phyloP scores from a whole-genome alignment of 2,888 invertebrate species.

The Euphydryas editha region DNA sequence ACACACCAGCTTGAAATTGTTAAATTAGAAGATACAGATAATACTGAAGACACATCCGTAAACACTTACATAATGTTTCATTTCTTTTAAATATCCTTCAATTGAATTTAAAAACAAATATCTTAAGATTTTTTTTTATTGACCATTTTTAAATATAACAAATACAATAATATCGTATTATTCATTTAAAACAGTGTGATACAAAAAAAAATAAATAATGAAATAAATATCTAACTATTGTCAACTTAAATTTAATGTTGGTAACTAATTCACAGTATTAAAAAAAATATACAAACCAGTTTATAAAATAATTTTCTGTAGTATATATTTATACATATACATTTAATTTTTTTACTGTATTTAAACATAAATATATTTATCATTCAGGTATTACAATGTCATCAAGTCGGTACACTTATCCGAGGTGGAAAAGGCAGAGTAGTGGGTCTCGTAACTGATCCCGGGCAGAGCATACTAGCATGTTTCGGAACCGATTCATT shows the following conservation, averaged over 20 bases:
- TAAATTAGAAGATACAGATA: slow-evolving; percentile 81
- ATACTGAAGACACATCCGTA: slow-evolving; percentile 83
- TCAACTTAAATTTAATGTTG: too few relatives aligned
- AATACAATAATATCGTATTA: too few relatives aligned
- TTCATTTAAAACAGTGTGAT: too few relatives aligned
- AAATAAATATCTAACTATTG: too few relatives aligned
- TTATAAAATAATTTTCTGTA: not conserved
- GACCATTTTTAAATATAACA: too few relatives aligned
- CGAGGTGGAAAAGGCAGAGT: slow-evolving; percentile 92
- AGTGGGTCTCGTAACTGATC: slow-evolving; percentile 88
- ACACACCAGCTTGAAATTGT: slow-evolving; percentile 74
- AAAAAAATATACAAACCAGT: too few relatives aligned
- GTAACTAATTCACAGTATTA: too few relatives aligned
- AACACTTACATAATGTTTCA: slow-evolving; percentile 47
- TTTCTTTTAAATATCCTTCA: too few relatives aligned
- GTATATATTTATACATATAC: not conserved
- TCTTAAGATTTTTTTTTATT: too few relatives aligned
- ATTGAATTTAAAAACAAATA: too few relatives aligned
- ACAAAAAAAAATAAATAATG: too few relatives aligned
- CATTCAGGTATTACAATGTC: slow-evolving; percentile 83
- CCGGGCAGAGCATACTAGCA: slow-evolving; percentile 87
- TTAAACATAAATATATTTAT: not conserved
- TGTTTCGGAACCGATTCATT: slow-evolving; percentile 93
- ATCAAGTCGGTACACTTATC: slow-evolving; percentile 90
- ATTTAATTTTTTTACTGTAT: not conserved